Evolutionary conservation across 2,888 invertebrate genomes (phyloP).

Genomic region (Palloptera scutellata): DNA sequence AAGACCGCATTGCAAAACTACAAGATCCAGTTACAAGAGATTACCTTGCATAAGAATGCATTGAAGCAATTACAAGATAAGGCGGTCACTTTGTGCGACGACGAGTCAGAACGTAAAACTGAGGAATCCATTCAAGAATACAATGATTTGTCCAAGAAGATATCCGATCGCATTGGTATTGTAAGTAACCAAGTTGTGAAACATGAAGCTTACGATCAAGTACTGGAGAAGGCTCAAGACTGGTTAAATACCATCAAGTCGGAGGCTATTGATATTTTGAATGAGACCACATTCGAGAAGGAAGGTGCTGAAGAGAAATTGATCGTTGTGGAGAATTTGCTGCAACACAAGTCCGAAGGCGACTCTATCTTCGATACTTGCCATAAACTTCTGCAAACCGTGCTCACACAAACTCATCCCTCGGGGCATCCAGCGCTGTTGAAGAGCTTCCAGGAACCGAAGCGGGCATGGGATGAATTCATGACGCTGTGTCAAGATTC

Average conservation of each 20-base stretch:
- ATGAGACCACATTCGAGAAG: conserved; percentile 81
- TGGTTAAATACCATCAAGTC: conserved; percentile 81
- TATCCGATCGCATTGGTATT: conserved; percentile 72
- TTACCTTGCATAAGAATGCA: conserved; percentile 84
- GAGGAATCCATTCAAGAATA: conserved; percentile 78
- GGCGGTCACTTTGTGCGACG: conserved; percentile 79
- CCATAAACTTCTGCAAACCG: conserved; percentile 74
- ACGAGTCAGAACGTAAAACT: conserved; percentile 79
- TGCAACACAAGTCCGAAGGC: conserved; percentile 77
- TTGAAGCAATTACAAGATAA: conserved; percentile 85
- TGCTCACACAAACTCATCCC: conserved; percentile 79
- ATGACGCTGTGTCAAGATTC: conserved; percentile 75
- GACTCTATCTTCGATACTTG: conserved; percentile 76
- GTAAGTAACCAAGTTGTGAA: conserved; percentile 78
- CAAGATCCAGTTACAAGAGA: conserved; percentile 83
- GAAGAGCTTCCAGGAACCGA: conserved; percentile 78
- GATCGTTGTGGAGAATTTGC: conserved; percentile 76
- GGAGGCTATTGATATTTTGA: conserved; percentile 79
- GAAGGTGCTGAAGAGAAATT: conserved; percentile 80
- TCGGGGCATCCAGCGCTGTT: conserved; percentile 78
- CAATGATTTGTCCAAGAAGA: conserved; percentile 72
- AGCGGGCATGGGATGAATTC: conserved; percentile 79
- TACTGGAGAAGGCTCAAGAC: conserved; percentile 83
- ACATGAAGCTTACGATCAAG: conserved; percentile 83
- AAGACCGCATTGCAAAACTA: conserved; percentile 85